A percentile compares a stretch with the other conserved stretches of the same genome.
These are phyloP conservation scores for Actinia tenebrosa DNA, from an alignment of 64 coral and sea anemone species.

Conservation along the genomic window DNA sequence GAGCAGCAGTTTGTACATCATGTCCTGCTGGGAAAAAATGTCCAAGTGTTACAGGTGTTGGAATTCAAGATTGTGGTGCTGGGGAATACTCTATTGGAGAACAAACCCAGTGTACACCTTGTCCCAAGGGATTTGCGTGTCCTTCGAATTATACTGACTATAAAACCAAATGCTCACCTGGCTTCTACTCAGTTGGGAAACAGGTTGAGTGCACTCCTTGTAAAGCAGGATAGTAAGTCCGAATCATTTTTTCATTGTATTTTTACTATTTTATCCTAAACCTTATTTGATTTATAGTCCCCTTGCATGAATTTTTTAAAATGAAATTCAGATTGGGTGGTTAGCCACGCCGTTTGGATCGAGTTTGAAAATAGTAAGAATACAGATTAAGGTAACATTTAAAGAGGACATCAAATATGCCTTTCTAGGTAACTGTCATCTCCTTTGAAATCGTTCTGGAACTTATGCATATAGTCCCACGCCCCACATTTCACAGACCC, in stretches of 20 bases:
- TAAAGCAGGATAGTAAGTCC: constrained; percentile 88
- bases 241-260: background rate
- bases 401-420: too few species aligned
- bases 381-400: too few species aligned
- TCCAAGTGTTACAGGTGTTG: constrained; percentile 36
- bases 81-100: constrained; percentile 80
- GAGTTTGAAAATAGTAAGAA: too few species aligned
- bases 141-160: constrained; percentile 75
- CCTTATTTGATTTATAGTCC: too few species aligned
- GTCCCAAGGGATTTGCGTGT: constrained; percentile 87
- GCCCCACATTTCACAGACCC: too few species aligned
- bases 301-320: too few species aligned
- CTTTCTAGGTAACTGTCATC: too few species aligned
- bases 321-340: too few species aligned
- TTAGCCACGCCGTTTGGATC: too few species aligned
- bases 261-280: too few species aligned
- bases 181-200: constrained; percentile 50
- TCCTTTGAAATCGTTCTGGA: too few species aligned
- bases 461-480: too few species aligned
- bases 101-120: constrained; percentile 46
- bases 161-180: constrained; percentile 62
- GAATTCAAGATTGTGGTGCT: constrained; percentile 58
- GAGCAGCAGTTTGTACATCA: constrained; percentile 20
- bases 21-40: constrained; percentile 87
- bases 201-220: constrained; percentile 65